Percentiles rank a stretch among this genome's conserved stretches.
Conservation (phyloP, 2,888 invertebrate genomes). For the Phanerotoma sp. region DNA sequence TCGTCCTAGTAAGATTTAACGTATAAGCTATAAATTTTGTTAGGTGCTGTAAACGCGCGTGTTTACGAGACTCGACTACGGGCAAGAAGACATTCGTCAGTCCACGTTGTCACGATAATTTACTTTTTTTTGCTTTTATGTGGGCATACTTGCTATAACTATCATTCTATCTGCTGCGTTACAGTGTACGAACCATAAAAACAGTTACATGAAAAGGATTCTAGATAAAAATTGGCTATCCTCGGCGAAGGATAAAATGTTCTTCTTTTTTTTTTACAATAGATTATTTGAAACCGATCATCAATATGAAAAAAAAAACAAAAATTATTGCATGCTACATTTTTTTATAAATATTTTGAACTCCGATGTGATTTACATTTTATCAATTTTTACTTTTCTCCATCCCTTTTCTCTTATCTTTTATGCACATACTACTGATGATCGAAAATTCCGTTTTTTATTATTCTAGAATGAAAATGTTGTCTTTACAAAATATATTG, state of each 20-base stretch:
- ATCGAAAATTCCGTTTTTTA: too few species aligned
- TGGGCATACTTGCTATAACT: slow-evolving; percentile 5
- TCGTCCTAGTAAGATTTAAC: slow-evolving; percentile 31
- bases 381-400: too few species aligned
- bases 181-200: neutral
- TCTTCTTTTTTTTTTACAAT: neutral
- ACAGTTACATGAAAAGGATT: slow-evolving; percentile 8
- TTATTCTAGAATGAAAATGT: too few species aligned
- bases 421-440: slow-evolving; percentile 1
- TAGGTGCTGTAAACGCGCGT: slow-evolving; percentile 29
- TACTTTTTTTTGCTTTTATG: slow-evolving; percentile 21
- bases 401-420: neutral
- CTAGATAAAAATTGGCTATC: slow-evolving; percentile 1
- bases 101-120: slow-evolving; percentile 31
- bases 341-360: neutral
- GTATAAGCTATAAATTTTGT: slow-evolving; percentile 30
- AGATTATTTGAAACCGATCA: neutral
- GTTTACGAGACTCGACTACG: slow-evolving; percentile 31
- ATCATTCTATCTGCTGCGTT: neutral
- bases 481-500: too few species aligned
- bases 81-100: slow-evolving; percentile 25
- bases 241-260: slow-evolving; percentile 5
- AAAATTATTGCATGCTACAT: neutral
- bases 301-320: neutral
- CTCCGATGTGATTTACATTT: neutral